Evolutionary conservation across 1,140 invertebrate genomes (phyloP), one percentile per base, ranked within the genome.

Genomic region (Chironomus tepperi): DNA sequence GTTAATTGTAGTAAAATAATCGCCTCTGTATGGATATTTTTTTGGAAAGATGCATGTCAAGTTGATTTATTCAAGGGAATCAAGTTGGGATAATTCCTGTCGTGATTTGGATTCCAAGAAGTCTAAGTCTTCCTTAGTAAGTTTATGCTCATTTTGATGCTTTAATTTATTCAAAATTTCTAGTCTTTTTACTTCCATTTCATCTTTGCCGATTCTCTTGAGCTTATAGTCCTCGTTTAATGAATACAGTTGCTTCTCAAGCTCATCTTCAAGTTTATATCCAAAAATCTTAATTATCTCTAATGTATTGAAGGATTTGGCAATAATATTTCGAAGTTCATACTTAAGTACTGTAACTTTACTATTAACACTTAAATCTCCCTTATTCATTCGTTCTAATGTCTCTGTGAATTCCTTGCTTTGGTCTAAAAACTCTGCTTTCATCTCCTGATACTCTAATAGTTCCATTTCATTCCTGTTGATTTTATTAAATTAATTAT

Each of bases 161-260:
- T 70, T 70, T 7, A 70, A 21, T 70, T 70, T 70, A 10, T 70
- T 70, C 7, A 70, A 21, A 6, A 70, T 18, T 70, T 70, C 65
- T 19, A 70, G 18, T 70, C 65, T 70, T 70, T 70, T 70, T 7
- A 9, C 9, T 70, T 70, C 65, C n/a, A 70, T 18, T 18, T 16
- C 9, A 2, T 16, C 9, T 21, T 15, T 18, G 8, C 9, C 19
- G 18, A 70, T 70, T 19, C 65, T 6, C 18, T 70, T 70, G 18
- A 70, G 65, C 10, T 70, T 70, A 21, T 70, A 70, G 19, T 70
- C 65, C 12, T 70, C 65, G 19, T 70, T 70, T 18, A 70, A 18
- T 18, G 65, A 70, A 70, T 70, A 18, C 18, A 70, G 12, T 18
- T 70, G 65, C 16, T 8, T 19, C 18, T 70, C 65, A 70, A 70